phyloP scores from a whole-genome alignment of 2,888 invertebrate species.

The Hermaeophaga mercurialis region DNA sequence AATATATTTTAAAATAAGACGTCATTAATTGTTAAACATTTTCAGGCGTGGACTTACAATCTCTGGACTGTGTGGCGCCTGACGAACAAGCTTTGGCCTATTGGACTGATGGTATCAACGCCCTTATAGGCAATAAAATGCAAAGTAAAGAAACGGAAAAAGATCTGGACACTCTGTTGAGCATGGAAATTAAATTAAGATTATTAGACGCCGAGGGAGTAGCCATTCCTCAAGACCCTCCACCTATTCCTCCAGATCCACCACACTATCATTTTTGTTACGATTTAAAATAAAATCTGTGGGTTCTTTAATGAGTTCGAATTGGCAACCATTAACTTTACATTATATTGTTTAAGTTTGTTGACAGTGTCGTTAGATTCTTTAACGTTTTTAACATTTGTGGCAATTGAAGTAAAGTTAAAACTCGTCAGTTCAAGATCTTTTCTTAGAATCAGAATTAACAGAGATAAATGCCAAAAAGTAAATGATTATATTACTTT shows the following conservation, averaged over 20 bases:
- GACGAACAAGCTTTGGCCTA: constrained; percentile 84
- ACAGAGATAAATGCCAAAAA: too few relatives aligned
- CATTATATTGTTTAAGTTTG: too few relatives aligned
- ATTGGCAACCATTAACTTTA: too few relatives aligned
- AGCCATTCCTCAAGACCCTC: constrained; percentile 91
- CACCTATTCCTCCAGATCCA: constrained; percentile 89
- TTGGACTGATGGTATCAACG: constrained; percentile 96
- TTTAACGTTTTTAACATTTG: too few relatives aligned
- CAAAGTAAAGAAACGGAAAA: constrained; percentile 83
- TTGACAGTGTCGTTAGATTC: too few relatives aligned
- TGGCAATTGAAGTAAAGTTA: too few relatives aligned
- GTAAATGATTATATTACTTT: too few relatives aligned
- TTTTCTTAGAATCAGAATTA: too few relatives aligned
- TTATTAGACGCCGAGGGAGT: constrained; percentile 94
- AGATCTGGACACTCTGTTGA: constrained; percentile 89
- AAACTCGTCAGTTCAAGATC: too few relatives aligned
- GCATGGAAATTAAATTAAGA: constrained; percentile 95
- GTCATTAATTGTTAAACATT: background rate
- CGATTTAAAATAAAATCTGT: constrained; percentile 64
- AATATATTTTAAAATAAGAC: background rate
- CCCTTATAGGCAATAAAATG: constrained; percentile 87
- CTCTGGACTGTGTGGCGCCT: constrained; percentile 90
- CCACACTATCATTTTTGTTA: constrained; percentile 90
- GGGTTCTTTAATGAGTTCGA: background rate
- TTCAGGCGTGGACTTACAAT: constrained; percentile 70